These are phyloP conservation scores for Acronicta aceris DNA, from an alignment of 2,888 invertebrate species.

Conservation along the genomic window DNA sequence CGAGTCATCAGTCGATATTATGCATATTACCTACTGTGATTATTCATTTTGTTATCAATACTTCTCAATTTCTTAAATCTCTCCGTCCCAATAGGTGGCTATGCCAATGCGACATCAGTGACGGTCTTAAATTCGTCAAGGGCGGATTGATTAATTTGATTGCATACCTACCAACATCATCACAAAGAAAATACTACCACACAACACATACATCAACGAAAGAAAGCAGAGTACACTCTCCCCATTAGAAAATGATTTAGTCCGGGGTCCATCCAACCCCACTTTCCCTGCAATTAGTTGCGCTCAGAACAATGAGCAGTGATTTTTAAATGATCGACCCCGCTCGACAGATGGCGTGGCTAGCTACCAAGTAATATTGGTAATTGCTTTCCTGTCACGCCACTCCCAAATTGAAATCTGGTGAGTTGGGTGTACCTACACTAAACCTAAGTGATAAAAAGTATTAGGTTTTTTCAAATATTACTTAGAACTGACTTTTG, in stretches of 20 bases:
- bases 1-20: too few relatives aligned
- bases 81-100: too few relatives aligned
- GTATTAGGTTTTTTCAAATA: background rate
- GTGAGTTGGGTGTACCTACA: conserved; percentile 12
- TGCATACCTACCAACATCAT: conserved; percentile 17
- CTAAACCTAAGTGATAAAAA: conserved; percentile 35
- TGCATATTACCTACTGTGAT: too few relatives aligned
- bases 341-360: conserved; percentile 81
- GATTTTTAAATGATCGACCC: conserved; percentile 88
- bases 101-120: too few relatives aligned
- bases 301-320: conserved; percentile 88
- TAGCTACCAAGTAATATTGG: conserved; percentile 80
- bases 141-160: conserved; percentile 32
- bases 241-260: conserved; percentile 86
- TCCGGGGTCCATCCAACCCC: conserved; percentile 83
- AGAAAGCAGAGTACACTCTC: conserved; percentile 63
- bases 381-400: conserved; percentile 78
- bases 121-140: too few relatives aligned
- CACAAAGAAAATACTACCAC: conserved; percentile 40
- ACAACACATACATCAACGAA: conserved; percentile 59
- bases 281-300: conserved; percentile 89
- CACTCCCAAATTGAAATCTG: conserved; percentile 45
- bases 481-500: too few relatives aligned
- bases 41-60: too few relatives aligned
- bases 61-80: too few relatives aligned